These are phyloP conservation scores for Athene cunicularia DNA, from an alignment of 2,113 vertebrate species.

Conservation along the genomic window DNA sequence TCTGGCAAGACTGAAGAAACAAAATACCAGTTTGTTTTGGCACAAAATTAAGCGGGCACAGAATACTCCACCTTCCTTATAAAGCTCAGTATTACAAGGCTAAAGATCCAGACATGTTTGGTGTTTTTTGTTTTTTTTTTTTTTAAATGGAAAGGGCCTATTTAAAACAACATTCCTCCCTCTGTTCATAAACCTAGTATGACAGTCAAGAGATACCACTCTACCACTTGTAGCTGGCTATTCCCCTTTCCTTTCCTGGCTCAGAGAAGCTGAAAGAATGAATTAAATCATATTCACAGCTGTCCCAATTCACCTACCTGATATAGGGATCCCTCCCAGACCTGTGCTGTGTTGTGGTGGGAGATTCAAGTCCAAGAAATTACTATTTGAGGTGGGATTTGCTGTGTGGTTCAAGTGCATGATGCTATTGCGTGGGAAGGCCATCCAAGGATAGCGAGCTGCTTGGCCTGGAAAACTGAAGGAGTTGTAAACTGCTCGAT, in stretches of 20 bases:
- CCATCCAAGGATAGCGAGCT: conserved; percentile 96
- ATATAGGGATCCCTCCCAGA: conserved; percentile 97
- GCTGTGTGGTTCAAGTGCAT: conserved; percentile 94
- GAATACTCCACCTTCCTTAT: conserved; percentile 85
- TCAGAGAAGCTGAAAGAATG: conserved; percentile 55
- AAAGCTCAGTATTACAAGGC: conserved; percentile 85
- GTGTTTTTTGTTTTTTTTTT: neutral
- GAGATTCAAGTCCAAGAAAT: conserved; percentile 98
- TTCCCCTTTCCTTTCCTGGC: conserved; percentile 19
- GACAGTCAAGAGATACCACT: neutral
- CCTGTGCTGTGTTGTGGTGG: conserved; percentile 96
- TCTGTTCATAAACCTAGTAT: neutral
- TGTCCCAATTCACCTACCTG: conserved; percentile 85
- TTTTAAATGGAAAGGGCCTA: neutral
- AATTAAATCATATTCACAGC: conserved; percentile 28
- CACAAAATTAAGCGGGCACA: conserved; percentile 65
- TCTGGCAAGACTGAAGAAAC: conserved; percentile 5
- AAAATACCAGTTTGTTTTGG: conserved; percentile 55
- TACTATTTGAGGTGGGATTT: conserved; percentile 94
- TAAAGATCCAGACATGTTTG: conserved; percentile 31
- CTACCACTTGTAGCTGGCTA: conserved; percentile 18
- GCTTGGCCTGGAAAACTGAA: conserved; percentile 93
- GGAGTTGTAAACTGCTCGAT: conserved; percentile 95
- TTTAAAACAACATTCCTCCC: neutral
- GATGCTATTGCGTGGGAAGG: conserved; percentile 92